These are phyloP conservation scores for Heliopora coerulea DNA, from an alignment of 92 coral and sea anemone genomes.

Conservation along the genomic window DNA sequence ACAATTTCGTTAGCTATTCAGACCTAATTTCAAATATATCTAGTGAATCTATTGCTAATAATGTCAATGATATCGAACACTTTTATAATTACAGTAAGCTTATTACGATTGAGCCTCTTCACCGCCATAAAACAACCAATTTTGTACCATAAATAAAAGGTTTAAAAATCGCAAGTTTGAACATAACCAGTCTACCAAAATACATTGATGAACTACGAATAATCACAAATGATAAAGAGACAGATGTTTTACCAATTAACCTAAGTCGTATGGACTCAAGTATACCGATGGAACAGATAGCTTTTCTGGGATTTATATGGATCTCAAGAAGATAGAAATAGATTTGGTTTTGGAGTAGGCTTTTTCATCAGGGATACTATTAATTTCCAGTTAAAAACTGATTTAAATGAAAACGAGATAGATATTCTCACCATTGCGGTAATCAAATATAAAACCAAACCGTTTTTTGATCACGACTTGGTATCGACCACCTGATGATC, in stretches of 20 bases:
- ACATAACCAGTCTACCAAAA: slow-evolving; percentile 11
- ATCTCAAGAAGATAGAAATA: slow-evolving; percentile 6
- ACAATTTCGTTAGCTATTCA: too few relatives aligned
- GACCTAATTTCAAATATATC: too few relatives aligned
- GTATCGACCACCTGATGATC: slow-evolving; percentile 17
- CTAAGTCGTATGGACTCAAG: not conserved
- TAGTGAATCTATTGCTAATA: too few relatives aligned
- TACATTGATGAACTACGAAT: slow-evolving; percentile 17
- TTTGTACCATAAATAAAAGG: slow-evolving; percentile 14
- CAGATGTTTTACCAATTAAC: too few relatives aligned
- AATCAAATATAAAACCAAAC: slow-evolving; percentile 23
- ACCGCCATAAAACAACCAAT: not conserved
- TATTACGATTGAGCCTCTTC: too few relatives aligned
- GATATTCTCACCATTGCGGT: slow-evolving; percentile 30
- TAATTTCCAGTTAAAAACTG: not conserved
- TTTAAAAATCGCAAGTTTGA: slow-evolving; percentile 17
- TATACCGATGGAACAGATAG: slow-evolving; percentile 5
- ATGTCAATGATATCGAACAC: too few relatives aligned
- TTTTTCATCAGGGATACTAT: slow-evolving; percentile 8
- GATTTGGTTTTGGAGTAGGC: slow-evolving; percentile 12
- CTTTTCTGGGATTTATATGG: slow-evolving; percentile 7
- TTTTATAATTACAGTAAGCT: too few relatives aligned
- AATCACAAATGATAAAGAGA: not conserved
- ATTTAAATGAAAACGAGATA: slow-evolving; percentile 14
- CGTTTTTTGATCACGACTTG: slow-evolving; percentile 22